Evolutionary conservation across 1,140 invertebrate genomes (phyloP), one percentile per base, ranked within the genome.

Genomic region (Ceratina australensis): DNA sequence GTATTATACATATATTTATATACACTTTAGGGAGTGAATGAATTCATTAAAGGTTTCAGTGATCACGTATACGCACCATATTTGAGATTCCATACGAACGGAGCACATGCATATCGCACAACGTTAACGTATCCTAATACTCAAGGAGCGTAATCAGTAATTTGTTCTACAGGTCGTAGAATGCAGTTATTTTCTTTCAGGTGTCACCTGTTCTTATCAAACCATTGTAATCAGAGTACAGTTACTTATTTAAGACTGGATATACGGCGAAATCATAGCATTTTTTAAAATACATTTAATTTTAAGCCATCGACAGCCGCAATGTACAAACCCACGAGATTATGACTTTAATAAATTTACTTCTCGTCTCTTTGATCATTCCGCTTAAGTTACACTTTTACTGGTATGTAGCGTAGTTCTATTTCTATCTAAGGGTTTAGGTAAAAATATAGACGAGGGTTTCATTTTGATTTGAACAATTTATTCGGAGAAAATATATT

Each of bases 401-500:
- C 0, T 42, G 3, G 3, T 10, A 42, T 10, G 33, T 42, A 42
- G 33, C 33, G 33, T 7, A 42, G 33, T 42, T 42, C 33, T 42
- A 42, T 42, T 3, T 42, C 10, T 7, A 42, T 42, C 5, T 42
- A 22, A 7, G 3, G 10, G 4, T 52, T 52, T 54, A 12, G 20
- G 65, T 22, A 8, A 20, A 20, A 15, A 10, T 42, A 42, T 22
- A 54, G 10, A 54, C 16, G 2, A 7, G 16, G 33, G 3, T 64
- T 56, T 54, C 10, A 76, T 7, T 83, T 76, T 57, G 2, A 57
- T 71, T 52, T n/a, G 56, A 84, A 83, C 68, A 78, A 74, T 85
- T 85, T 84, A 85, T 85, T 85, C 61, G n/a, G 72, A 78, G 54
- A 85, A 84, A 84, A 85, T 84, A 84, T 72, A 84, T 73, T 26